Conservation (phyloP, 2,797 vertebrate species). For the Sciaenops ocellatus region DNA sequence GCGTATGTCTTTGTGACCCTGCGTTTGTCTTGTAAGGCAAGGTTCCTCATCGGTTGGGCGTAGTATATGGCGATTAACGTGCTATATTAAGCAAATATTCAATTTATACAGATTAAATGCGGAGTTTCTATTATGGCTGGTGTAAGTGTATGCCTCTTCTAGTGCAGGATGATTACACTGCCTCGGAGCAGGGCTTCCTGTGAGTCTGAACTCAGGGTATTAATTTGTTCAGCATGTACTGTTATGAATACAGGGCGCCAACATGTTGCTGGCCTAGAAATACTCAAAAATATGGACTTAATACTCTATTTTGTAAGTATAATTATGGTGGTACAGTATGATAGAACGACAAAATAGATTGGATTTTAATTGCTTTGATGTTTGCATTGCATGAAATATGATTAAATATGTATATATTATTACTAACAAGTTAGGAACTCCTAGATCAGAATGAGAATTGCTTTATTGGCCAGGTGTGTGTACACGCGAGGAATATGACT, state of each 20-base stretch:
- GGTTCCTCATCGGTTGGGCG: accelerated
- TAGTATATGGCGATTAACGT: accelerated
- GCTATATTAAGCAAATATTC: background rate
- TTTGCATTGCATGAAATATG: background rate
- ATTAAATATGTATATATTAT: background rate
- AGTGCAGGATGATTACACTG: background rate
- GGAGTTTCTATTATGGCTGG: accelerated
- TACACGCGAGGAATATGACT: no score
- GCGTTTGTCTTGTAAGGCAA: constrained; percentile 36
- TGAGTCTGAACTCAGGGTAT: background rate
- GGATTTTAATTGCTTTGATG: background rate
- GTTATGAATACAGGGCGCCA: background rate
- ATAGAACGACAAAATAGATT: background rate
- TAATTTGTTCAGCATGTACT: accelerated
- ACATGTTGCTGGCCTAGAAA: background rate
- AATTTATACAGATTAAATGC: accelerated
- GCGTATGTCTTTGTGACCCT: accelerated
- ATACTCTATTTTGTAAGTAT: background rate
- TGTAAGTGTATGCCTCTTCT: accelerated
- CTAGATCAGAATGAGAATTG: no score
- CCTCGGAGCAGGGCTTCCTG: background rate
- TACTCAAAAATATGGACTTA: no score
- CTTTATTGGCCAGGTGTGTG: no score
- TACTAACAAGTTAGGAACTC: background rate
- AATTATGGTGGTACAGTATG: background rate